Conservation (phyloP, 2,888 invertebrate genomes). For the Keiferia lycopersicella region DNA sequence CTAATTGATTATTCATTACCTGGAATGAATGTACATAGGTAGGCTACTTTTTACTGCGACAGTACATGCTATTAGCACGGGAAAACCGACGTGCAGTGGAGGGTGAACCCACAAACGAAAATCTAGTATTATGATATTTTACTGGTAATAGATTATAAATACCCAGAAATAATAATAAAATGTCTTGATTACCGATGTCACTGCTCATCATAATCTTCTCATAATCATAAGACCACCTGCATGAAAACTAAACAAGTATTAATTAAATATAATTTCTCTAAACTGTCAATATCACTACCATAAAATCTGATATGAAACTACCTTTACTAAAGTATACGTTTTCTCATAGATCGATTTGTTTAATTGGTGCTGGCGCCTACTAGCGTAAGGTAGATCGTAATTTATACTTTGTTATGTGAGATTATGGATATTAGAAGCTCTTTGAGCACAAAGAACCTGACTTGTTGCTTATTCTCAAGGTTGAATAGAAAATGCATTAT, state of each 20-base stretch:
- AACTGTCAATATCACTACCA: not conserved
- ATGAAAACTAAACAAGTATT: not conserved
- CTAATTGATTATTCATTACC: no score
- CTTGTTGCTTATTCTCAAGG: conserved; percentile 25
- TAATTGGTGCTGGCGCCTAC: conserved; percentile 33
- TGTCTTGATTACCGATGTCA: not conserved
- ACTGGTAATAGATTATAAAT: no score
- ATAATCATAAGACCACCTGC: not conserved
- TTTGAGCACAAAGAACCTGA: conserved; percentile 26
- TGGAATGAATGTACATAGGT: no score
- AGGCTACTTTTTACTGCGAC: no score
- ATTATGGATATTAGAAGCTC: conserved; percentile 26
- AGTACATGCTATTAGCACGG: no score
- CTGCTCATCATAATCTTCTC: not conserved
- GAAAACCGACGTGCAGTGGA: no score
- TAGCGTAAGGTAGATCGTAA: conserved; percentile 27
- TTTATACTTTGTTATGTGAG: conserved; percentile 24
- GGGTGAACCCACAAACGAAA: no score
- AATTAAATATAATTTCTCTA: not conserved
- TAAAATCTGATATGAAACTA: not conserved
- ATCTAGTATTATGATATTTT: no score
- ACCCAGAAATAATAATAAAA: no score
- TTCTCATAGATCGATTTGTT: conserved; percentile 27
- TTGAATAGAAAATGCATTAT: conserved; percentile 4
- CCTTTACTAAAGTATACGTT: conserved; percentile 21